These are phyloP conservation scores for Quadriops clusia DNA, from an alignment of 2,888 invertebrate species.

Conservation along the genomic window DNA sequence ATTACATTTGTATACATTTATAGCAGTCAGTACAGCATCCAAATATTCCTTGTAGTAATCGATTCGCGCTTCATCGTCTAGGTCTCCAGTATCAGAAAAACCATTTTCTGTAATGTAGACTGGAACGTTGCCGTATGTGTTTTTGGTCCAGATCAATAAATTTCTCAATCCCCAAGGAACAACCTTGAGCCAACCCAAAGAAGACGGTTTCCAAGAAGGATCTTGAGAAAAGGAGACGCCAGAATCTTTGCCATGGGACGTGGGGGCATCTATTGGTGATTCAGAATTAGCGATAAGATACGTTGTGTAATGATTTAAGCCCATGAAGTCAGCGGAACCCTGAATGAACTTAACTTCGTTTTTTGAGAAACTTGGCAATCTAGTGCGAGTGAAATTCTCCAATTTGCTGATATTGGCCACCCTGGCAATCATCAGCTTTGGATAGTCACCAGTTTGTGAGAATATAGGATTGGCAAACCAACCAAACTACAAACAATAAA, in stretches of 20 bases:
- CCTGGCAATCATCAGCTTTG: too few species aligned
- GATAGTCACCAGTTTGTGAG: too few species aligned
- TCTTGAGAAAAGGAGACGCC: constrained; percentile 33
- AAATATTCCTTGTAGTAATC: constrained; percentile 18
- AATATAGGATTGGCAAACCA: too few species aligned
- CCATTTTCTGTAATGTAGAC: constrained; percentile 51
- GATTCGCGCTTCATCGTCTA: constrained; percentile 5
- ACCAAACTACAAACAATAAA: too few species aligned
- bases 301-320: too few species aligned
- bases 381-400: too few species aligned
- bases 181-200: constrained; percentile 42
- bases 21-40: background rate
- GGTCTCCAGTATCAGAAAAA: constrained; percentile 37
- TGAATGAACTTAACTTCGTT: too few species aligned
- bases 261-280: too few species aligned
- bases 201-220: constrained; percentile 39
- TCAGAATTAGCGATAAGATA: too few species aligned
- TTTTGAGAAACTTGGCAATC: too few species aligned
- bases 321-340: too few species aligned
- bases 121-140: constrained; percentile 37
- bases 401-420: too few species aligned
- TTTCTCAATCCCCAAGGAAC: constrained; percentile 49
- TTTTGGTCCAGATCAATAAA: constrained; percentile 39
- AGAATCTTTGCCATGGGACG: constrained; percentile 37
- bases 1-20: background rate